A percentile compares a stretch with the other conserved stretches of the same genome.
Evolutionary conservation across 2,113 vertebrate species (phyloP).

Genomic region (Dolichallabes microphthalmus): DNA sequence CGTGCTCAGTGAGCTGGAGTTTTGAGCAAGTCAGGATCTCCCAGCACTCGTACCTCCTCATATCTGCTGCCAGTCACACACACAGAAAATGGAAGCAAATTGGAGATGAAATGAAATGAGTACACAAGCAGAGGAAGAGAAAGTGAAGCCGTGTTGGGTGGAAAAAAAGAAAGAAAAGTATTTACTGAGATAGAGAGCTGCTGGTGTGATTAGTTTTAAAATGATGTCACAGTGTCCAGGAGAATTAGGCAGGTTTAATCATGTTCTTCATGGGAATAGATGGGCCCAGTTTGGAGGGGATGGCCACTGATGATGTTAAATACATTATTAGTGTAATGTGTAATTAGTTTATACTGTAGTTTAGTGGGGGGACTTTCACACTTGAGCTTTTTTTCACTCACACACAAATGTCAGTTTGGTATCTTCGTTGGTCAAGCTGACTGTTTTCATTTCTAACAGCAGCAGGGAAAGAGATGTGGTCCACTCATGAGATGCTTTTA

Average conservation of each 20-base stretch:
- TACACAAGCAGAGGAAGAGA: neutral
- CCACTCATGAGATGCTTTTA: neutral
- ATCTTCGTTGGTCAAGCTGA: neutral
- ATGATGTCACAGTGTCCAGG: neutral
- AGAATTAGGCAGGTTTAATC: neutral
- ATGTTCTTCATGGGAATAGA: neutral
- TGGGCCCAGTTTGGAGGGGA: no score
- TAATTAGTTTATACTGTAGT: neutral
- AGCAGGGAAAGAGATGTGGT: neutral
- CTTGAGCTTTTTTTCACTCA: neutral
- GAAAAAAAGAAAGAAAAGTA: neutral
- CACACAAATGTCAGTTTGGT: neutral
- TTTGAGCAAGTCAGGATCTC: constrained; percentile 5
- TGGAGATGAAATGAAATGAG: no score
- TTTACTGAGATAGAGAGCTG: neutral
- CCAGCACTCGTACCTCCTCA: neutral
- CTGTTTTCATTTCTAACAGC: neutral
- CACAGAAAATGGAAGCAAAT: neutral
- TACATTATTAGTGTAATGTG: neutral
- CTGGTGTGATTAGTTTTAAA: neutral
- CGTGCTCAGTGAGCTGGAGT: constrained; percentile 32
- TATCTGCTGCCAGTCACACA: neutral
- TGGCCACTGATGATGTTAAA: neutral
- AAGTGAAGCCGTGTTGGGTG: neutral
- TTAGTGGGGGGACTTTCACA: neutral